Percentiles rank a stretch among this genome's conserved stretches.
phyloP scores from a whole-genome alignment of 2,113 vertebrate genomes.

The Cnemophilus loriae region DNA sequence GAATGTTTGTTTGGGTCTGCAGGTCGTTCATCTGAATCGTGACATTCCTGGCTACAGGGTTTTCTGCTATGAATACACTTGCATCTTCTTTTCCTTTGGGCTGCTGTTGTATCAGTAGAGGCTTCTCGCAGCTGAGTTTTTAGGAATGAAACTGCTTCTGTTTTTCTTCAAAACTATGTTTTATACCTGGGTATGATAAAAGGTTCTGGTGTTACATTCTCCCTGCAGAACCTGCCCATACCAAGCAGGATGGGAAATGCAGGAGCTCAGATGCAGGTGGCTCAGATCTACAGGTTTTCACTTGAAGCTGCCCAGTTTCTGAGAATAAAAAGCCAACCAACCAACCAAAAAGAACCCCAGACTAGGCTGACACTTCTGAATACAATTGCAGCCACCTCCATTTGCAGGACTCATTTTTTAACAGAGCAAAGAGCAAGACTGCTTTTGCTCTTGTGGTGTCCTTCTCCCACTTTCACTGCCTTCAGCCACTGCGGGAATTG shows the following conservation, averaged over 20 bases:
- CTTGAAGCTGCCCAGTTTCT: not conserved
- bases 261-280: not conserved
- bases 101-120: not conserved
- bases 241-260: not conserved
- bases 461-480: not conserved
- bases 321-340: not conserved
- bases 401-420: not conserved
- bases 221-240: not conserved
- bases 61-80: not conserved
- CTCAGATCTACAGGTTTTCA: not conserved
- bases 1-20: not conserved
- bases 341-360: not conserved
- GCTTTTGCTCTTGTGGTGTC: not conserved
- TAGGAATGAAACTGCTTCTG: not conserved
- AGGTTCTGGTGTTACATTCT: not conserved
- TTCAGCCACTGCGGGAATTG: not conserved
- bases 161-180: not conserved
- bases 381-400: not conserved
- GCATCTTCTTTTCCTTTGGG: not conserved
- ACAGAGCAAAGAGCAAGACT: not conserved
- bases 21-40: accelerated
- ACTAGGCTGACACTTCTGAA: not conserved
- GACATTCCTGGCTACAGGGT: not conserved
- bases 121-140: not conserved
- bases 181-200: not conserved